Evolutionary conservation across 2,888 invertebrate species (phyloP).

Genomic region (Linnaemya vulpina): DNA sequence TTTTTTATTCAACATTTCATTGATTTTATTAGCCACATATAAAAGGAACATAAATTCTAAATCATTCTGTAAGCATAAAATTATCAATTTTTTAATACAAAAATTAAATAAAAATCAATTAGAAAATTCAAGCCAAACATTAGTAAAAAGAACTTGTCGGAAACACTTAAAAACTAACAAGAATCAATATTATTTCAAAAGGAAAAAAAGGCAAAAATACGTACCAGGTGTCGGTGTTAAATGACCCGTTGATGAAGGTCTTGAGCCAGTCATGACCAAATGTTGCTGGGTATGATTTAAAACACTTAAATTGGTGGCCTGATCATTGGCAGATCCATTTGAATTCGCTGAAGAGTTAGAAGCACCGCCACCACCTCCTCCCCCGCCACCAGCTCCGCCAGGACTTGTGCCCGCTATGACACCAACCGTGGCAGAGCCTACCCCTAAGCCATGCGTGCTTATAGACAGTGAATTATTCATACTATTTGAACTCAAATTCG

Average conservation of each 20-base stretch:
- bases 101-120: neutral
- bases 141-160: constrained; percentile 56
- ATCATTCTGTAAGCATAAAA: constrained; percentile 43
- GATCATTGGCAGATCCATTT: constrained; percentile 76
- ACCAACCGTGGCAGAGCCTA: constrained; percentile 62
- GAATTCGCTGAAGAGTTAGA: constrained; percentile 69
- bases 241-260: constrained; percentile 85
- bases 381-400: constrained; percentile 72
- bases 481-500: constrained; percentile 78
- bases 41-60: neutral
- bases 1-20: too few species aligned
- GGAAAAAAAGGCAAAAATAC: constrained; percentile 55
- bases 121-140: constrained; percentile 54
- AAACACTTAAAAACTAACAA: constrained; percentile 56
- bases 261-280: constrained; percentile 83
- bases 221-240: constrained; percentile 85
- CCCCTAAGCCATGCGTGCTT: constrained; percentile 73
- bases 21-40: too few species aligned
- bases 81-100: constrained; percentile 33
- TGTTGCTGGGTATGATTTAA: constrained; percentile 84
- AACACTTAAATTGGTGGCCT: constrained; percentile 84
- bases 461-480: constrained; percentile 78
- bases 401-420: constrained; percentile 74
- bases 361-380: constrained; percentile 74
- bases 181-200: neutral